These are phyloP conservation scores for Alethe diademata DNA, from an alignment of 2,113 vertebrate species.

Conservation along the genomic window DNA sequence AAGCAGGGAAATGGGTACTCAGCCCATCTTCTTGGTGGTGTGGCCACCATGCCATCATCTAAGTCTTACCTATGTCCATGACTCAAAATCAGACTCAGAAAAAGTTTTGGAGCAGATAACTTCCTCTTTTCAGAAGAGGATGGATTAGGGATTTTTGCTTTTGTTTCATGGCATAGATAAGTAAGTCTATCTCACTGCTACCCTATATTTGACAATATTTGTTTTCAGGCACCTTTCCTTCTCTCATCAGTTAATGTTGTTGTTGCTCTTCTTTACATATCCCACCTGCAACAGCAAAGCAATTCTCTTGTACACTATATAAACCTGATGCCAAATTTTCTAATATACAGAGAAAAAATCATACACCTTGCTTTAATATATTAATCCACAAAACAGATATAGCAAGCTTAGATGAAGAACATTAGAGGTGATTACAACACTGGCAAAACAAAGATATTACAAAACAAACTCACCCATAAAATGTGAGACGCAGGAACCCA, in stretches of 20 bases:
- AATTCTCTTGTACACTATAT: background rate
- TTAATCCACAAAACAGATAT: background rate
- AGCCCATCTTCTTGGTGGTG: background rate
- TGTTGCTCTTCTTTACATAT: background rate
- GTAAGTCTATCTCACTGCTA: background rate
- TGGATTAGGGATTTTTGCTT: background rate
- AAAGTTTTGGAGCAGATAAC: background rate
- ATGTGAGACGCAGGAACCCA: conserved; percentile 90
- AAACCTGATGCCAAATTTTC: background rate
- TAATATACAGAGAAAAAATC: background rate
- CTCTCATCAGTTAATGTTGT: background rate
- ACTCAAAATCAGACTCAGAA: background rate
- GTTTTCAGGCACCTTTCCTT: background rate
- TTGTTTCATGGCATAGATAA: background rate
- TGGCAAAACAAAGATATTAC: background rate
- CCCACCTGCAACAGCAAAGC: background rate
- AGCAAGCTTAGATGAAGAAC: background rate
- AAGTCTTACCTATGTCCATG: background rate
- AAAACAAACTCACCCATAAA: conserved; percentile 86
- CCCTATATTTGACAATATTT: background rate
- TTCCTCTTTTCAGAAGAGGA: background rate
- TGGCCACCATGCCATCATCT: background rate
- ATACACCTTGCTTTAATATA: background rate
- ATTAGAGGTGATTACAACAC: background rate
- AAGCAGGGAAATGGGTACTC: background rate